Conservation (phyloP, 1,140 invertebrate species). For the Brachystomella parvula region DNA sequence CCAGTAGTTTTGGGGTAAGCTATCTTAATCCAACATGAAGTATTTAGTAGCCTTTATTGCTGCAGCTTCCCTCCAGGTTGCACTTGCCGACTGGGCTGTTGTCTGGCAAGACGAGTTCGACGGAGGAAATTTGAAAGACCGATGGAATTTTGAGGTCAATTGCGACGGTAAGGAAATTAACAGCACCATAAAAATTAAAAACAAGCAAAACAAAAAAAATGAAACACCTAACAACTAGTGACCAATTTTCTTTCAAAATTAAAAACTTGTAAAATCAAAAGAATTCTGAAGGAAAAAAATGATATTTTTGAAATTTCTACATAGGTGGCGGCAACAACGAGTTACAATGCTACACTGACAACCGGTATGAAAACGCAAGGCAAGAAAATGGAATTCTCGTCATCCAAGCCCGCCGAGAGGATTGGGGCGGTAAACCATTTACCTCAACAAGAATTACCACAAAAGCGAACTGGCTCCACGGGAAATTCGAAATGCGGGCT, state of each 20-base stretch:
- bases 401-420: constrained; percentile 24
- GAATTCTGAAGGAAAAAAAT: background rate
- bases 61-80: background rate
- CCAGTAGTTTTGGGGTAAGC: too few relatives aligned
- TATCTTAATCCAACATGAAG: too few relatives aligned
- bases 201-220: background rate
- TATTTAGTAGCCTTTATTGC: background rate
- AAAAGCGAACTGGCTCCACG: constrained; percentile 31
- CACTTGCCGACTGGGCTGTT: constrained; percentile 15
- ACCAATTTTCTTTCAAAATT: background rate
- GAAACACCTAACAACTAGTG: background rate
- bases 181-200: background rate
- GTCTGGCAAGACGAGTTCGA: constrained; percentile 32
- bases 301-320: constrained; percentile 7
- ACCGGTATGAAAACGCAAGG: constrained; percentile 23
- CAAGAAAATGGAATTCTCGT: constrained; percentile 27
- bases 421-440: constrained; percentile 27
- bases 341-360: constrained; percentile 32
- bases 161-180: constrained; percentile 21
- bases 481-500: constrained; percentile 33
- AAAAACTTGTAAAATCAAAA: background rate
- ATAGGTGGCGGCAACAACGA: constrained; percentile 32
- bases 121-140: constrained; percentile 29
- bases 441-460: constrained; percentile 30
- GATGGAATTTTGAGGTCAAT: constrained; percentile 30